phyloP scores from a whole-genome alignment of 2,888 invertebrate genomes.

The Aricia artaxerxes region DNA sequence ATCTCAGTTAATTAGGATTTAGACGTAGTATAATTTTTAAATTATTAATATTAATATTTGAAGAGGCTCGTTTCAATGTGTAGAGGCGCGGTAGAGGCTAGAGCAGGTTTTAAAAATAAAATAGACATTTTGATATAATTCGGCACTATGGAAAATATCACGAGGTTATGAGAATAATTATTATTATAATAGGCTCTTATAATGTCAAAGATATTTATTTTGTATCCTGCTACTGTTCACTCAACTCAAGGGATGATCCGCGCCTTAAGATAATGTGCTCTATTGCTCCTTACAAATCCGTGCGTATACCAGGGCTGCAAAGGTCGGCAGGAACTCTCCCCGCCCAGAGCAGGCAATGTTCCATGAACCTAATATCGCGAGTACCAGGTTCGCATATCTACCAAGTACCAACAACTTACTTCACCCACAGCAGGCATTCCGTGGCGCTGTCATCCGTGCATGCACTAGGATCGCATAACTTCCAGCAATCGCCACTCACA shows the following conservation, averaged over 20 bases:
- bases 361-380: neutral
- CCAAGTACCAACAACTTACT: neutral
- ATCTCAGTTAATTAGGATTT: too few relatives aligned
- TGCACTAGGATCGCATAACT: neutral
- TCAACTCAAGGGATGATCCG: neutral
- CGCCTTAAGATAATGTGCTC: neutral
- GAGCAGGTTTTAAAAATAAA: too few relatives aligned
- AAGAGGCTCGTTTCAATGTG: too few relatives aligned
- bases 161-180: too few relatives aligned
- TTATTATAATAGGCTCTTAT: too few relatives aligned
- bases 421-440: neutral
- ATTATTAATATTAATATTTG: too few relatives aligned
- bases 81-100: too few relatives aligned
- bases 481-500: slow-evolving; percentile 54
- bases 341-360: neutral
- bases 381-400: neutral
- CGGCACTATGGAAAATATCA: too few relatives aligned
- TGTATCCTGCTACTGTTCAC: neutral
- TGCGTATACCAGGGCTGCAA: neutral
- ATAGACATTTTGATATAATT: too few relatives aligned
- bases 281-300: slow-evolving; percentile 14
- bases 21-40: too few relatives aligned
- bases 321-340: neutral
- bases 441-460: neutral
- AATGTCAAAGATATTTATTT: neutral